These are phyloP conservation scores for Glossophaga mutica DNA, from an alignment of 2,797 vertebrate species.

Conservation along the genomic window DNA sequence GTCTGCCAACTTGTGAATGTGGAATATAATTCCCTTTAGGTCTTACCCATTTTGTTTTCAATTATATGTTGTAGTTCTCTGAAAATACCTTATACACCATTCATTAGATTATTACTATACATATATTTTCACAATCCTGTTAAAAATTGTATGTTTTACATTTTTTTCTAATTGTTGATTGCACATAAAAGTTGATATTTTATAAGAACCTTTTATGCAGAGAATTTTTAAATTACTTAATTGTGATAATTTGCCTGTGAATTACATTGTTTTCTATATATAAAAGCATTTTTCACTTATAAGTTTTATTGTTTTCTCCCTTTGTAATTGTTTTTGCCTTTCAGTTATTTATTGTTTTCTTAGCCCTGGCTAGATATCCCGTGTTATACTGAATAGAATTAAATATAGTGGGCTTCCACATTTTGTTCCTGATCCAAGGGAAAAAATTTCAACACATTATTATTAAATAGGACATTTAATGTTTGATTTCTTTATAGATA, in stretches of 20 bases:
- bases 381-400: neutral
- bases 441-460: neutral
- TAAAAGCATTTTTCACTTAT: neutral
- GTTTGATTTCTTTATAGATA: neutral
- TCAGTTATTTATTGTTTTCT: neutral
- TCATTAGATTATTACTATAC: neutral
- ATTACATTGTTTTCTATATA: neutral
- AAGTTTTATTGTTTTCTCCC: neutral
- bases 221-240: neutral
- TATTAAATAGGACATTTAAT: neutral
- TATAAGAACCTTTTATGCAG: neutral
- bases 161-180: neutral
- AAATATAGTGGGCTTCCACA: neutral
- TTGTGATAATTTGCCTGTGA: neutral
- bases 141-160: neutral
- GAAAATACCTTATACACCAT: neutral
- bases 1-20: neutral
- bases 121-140: neutral
- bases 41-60: neutral
- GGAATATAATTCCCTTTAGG: neutral
- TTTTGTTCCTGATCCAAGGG: neutral
- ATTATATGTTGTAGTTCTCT: neutral
- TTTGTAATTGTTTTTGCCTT: neutral
- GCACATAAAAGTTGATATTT: neutral
- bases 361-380: neutral